Evolutionary conservation across 23 tunicate genomes (phyloP).

Genomic region (Botrylloides violaceus): DNA sequence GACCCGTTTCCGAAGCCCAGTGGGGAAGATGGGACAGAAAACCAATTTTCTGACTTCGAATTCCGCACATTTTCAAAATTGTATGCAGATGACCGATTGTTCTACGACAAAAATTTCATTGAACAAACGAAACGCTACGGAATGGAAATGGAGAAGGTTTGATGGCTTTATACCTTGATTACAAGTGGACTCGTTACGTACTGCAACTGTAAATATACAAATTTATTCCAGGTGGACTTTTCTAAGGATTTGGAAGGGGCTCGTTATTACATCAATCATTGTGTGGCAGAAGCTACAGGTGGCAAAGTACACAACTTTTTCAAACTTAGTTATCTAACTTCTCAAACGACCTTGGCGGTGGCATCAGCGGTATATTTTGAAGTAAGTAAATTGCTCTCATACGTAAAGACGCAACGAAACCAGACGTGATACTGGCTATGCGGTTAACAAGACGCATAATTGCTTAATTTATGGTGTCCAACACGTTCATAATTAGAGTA

Average conservation of each 20-base stretch:
- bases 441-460: too few species aligned
- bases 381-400: too few species aligned
- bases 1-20: background rate
- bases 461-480: too few species aligned
- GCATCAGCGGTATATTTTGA: background rate
- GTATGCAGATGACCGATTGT: background rate
- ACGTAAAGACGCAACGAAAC: too few species aligned
- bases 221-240: background rate
- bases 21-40: background rate
- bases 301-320: background rate
- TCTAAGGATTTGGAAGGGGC: background rate
- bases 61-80: background rate
- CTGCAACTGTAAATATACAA: background rate
- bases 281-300: background rate
- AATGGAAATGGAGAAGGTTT: background rate
- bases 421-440: too few species aligned
- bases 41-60: background rate
- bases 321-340: background rate
- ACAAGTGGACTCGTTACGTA: background rate
- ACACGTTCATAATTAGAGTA: too few species aligned
- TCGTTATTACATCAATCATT: background rate
- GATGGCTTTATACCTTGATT: too few species aligned
- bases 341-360: background rate
- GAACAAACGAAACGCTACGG: background rate
- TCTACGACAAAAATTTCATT: background rate